Evolutionary conservation across 2,888 invertebrate genomes (phyloP), one percentile per base, ranked within the genome.

Genomic region (Cyclophora albipunctata): DNA sequence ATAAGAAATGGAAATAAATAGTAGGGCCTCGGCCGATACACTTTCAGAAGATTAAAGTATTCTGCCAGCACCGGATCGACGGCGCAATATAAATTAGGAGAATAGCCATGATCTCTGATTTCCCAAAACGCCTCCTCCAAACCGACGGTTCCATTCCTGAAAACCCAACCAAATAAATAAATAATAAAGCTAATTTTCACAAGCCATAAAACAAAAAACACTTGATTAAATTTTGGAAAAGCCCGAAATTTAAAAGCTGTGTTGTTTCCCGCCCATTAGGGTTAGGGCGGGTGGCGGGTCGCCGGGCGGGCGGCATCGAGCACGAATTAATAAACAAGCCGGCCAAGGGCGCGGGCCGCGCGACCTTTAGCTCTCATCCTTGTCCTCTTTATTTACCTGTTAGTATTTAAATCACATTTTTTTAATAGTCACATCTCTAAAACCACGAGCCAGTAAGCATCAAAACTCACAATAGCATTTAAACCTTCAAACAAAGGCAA

Each of bases 1-100:
- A 85, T 85, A 84, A 85, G 83, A 82, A 85, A 78, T 79, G 78
- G 75, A 74, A 82, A 85, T 84, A 85, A 84, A 85, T 84, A 81
- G 78, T 80, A 77, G 73, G 75, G 76, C 74, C 78, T 78, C 69
- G 72, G 67, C 70, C 78, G 81, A 82, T 84, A 88, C 82, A 86
- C 81, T 86, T 75, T 63, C 72, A 74, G 75, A 68, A 86, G 85
- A 89, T 89, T 87, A 89, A 89, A 88, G 81, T 82, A 78, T 83
- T 78, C 67, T 59, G 59, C 59, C 58, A 64, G 63, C 59, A 56
- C 53, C 67, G 76, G 75, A 73, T 78, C 73, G 69, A 64, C 61
- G 67, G 69, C 67, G 63, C 69, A 74, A 79, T 78, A 78, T 84
- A 82, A 78, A 84, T 84, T 81, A 81, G 66, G 69, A 67, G 71